Evolutionary conservation across 2,113 vertebrate species (phyloP), one percentile per base, ranked within the genome.

Genomic region (Ophiodon elongatus): DNA sequence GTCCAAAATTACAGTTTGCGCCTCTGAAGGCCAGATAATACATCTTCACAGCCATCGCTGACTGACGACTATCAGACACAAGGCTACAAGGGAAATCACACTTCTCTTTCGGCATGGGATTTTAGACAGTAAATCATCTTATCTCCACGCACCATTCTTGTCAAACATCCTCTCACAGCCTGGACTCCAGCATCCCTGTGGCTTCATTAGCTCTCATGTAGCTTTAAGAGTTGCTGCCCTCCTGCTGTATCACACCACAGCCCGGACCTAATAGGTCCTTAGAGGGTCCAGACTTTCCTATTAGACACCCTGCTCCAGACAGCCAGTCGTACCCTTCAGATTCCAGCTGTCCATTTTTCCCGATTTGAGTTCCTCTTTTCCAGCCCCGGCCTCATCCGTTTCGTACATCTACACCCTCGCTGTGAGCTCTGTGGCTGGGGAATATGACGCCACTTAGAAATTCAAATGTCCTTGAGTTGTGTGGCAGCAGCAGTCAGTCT

Each of bases 171-270:
- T 68, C 63, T 15, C 27, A 17, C 66, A 47, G 66, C 4, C 68
- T 9, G 3, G 50, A 43, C 37, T 9, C 2, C 76, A 67, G 43
- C 63, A 41, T 90, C 83, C 89, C 84, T 27, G 80, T 59, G 86
- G 89, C 85, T 92, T 92, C 70, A 86, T 93, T 87, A 94, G 83
- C 78, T 91, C 83, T 56, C 65, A 66, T 63, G 80, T 52, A 83
- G 76, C 66, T 67, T n/a, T 71, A 67, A 79, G 75, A 82, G 76
- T 50, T 80, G 74, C 80, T 84, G 78, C 79, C 79, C 25, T 88
- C 59, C 41, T 65, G 73, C 74, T 75, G 27, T 54, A 73, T 23
- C 43, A 35, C 57, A 73, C 33, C 35, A 60, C 45, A 29, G 73
- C 17, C 78, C 70, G 70, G 70, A 65, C 80, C 83, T 94, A 93